phyloP scores from a whole-genome alignment of 2,113 vertebrate genomes.

The Cyanoderma ruficeps region DNA sequence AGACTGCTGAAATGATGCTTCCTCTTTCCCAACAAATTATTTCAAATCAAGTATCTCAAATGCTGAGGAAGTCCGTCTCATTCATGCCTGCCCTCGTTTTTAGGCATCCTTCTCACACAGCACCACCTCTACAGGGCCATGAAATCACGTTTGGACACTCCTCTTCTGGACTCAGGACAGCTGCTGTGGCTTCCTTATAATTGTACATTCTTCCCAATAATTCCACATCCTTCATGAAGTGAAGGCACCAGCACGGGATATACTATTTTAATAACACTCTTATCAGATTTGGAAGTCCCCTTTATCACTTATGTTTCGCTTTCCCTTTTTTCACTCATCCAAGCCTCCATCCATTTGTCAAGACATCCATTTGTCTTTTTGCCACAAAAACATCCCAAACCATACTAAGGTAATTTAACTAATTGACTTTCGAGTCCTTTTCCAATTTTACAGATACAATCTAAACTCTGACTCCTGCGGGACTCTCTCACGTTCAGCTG shows the following conservation, averaged over 20 bases:
- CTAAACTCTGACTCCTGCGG: neutral
- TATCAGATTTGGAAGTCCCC: neutral
- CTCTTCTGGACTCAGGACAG: neutral
- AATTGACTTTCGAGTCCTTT: neutral
- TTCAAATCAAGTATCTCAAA: neutral
- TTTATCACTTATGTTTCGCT: neutral
- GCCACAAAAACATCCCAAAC: neutral
- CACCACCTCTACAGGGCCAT: rapidly evolving
- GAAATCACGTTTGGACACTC: rapidly evolving
- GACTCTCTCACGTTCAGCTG: neutral
- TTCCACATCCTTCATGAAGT: neutral
- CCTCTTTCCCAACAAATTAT: neutral
- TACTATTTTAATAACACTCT: neutral
- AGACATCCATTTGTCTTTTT: neutral
- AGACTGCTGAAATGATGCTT: neutral
- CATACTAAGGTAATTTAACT: neutral
- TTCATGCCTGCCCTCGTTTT: neutral
- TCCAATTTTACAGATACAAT: neutral
- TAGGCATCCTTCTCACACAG: neutral
- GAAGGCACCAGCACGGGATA: neutral
- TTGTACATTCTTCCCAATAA: neutral
- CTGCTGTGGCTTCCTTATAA: neutral
- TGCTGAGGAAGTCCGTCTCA: neutral
- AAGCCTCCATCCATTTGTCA: neutral
- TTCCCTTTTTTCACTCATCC: neutral